Percentiles rank a stretch among this genome's conserved stretches.
These are phyloP conservation scores for Micrasema longulum DNA, from an alignment of 1,140 invertebrate species.

Conservation along the genomic window DNA sequence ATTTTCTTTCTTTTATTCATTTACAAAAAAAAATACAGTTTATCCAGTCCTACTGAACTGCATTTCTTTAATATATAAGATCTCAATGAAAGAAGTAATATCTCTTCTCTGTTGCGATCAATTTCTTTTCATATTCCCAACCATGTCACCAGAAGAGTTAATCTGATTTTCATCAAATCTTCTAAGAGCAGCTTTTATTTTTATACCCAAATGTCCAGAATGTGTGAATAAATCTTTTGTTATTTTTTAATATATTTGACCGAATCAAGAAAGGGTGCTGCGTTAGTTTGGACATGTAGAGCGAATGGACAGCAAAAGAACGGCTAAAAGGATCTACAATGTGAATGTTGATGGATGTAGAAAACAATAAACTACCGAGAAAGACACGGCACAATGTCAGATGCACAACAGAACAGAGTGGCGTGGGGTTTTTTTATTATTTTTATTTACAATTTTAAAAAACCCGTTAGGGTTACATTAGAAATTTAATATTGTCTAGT, in stretches of 20 bases:
- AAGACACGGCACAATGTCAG: not conserved
- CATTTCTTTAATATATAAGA: not conserved
- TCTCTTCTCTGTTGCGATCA: not conserved
- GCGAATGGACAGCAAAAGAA: too few relatives aligned
- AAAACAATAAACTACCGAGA: not conserved
- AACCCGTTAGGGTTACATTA: too few relatives aligned
- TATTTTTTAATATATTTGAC: not conserved
- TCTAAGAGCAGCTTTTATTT: not conserved
- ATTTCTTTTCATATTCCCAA: not conserved
- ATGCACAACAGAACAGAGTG: not conserved
- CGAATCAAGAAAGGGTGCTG: too few relatives aligned
- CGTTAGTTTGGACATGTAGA: too few relatives aligned
- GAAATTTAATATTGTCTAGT: too few relatives aligned
- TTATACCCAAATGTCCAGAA: too few relatives aligned
- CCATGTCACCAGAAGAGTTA: not conserved
- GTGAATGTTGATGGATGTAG: too few relatives aligned
- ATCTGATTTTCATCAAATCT: not conserved
- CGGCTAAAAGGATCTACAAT: too few relatives aligned
- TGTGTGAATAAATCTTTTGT: too few relatives aligned
- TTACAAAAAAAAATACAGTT: not conserved
- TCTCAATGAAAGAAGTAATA: not conserved
- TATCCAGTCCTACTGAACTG: not conserved
- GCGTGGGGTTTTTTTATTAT: not conserved
- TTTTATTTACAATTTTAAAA: too few relatives aligned
- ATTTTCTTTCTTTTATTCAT: not conserved